These are phyloP conservation scores for Acinonyx jubatus DNA, from an alignment of 2,113 vertebrate species.

Conservation along the genomic window DNA sequence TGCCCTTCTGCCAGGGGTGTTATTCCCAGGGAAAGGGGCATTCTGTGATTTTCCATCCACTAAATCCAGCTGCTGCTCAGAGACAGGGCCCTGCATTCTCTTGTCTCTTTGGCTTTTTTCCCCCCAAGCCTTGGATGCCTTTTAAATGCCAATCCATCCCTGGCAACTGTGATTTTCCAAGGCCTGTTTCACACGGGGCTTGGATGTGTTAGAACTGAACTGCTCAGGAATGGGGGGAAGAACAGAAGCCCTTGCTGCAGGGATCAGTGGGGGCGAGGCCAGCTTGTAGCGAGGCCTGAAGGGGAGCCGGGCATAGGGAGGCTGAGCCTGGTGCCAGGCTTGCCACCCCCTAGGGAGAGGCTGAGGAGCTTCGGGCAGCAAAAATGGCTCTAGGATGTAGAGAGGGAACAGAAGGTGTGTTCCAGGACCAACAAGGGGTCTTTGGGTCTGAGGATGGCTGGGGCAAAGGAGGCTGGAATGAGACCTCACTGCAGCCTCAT, in stretches of 20 bases:
- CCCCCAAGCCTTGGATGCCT: conserved; percentile 20
- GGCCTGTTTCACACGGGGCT: conserved; percentile 46
- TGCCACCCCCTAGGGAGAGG: background rate
- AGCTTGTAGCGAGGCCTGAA: background rate
- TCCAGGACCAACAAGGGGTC: background rate
- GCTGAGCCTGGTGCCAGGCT: background rate
- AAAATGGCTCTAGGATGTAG: background rate
- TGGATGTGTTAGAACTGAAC: background rate
- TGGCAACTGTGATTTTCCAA: conserved; percentile 58
- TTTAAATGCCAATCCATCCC: conserved; percentile 53
- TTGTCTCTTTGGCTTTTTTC: background rate
- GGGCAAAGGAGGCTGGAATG: background rate
- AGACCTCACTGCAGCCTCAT: background rate
- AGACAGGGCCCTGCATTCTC: conserved; percentile 6
- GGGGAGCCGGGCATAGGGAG: background rate
- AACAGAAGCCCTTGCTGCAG: background rate
- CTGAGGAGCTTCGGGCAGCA: background rate
- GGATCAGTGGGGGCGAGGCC: background rate
- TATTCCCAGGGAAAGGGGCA: background rate
- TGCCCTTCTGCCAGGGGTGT: background rate
- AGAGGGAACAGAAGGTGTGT: background rate
- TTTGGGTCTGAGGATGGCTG: background rate
- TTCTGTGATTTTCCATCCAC: conserved; percentile 24
- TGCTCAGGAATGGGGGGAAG: background rate
- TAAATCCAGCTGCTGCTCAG: conserved; percentile 26